Percentiles rank a stretch among this genome's conserved stretches.
phyloP scores from a whole-genome alignment of 1,140 invertebrate species.

The Diachasma alloeum region DNA sequence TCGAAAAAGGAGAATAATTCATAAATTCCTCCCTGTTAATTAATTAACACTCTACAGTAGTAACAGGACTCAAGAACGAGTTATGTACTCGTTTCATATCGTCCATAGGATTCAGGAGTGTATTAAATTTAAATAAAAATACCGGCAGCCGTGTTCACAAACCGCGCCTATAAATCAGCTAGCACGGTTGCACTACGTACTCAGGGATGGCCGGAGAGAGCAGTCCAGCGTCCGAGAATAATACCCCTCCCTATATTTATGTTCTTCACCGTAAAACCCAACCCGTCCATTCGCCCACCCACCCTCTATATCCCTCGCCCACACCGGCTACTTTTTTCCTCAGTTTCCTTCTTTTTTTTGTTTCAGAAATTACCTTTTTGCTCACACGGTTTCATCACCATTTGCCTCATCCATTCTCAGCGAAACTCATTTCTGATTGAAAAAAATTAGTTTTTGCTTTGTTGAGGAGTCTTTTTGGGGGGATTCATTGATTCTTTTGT shows the following conservation, averaged over 20 bases:
- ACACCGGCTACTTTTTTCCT: slow-evolving; percentile 30
- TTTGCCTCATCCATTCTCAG: background rate
- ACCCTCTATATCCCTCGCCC: slow-evolving; percentile 14
- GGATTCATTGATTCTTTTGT: background rate
- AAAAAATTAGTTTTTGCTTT: background rate
- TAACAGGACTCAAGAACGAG: background rate
- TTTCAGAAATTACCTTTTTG: background rate
- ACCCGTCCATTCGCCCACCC: slow-evolving; percentile 45
- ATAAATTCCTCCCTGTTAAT: background rate
- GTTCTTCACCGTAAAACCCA: slow-evolving; percentile 49
- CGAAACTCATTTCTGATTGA: background rate
- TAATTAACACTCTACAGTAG: background rate
- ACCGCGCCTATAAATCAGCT: slow-evolving; percentile 62
- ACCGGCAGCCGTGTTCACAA: slow-evolving; percentile 62
- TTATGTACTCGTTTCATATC: slow-evolving; percentile 1
- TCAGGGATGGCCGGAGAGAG: slow-evolving; percentile 42
- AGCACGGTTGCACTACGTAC: slow-evolving; percentile 40
- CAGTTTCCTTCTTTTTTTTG: slow-evolving; percentile 19
- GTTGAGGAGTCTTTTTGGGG: background rate
- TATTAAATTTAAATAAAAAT: slow-evolving; percentile 68
- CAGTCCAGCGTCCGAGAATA: slow-evolving; percentile 50
- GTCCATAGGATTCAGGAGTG: slow-evolving; percentile 43
- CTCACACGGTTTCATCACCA: background rate
- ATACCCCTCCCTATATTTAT: slow-evolving; percentile 60
- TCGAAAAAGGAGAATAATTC: background rate